Conservation (phyloP, 2,797 vertebrate genomes). For the Fundulus diaphanus region DNA sequence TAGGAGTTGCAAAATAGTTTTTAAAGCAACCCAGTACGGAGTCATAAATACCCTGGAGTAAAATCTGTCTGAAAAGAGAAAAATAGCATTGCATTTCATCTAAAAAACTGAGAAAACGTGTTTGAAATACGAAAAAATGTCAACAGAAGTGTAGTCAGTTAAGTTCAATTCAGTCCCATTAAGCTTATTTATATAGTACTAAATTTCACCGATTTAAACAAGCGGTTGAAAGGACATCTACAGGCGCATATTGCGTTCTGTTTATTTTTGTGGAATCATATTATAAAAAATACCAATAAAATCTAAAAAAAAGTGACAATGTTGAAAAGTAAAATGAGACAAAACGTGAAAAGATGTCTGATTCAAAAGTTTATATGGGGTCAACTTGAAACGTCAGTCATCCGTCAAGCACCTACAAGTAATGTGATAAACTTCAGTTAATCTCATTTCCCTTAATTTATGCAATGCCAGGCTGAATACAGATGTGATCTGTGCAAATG, state of each 20-base stretch:
- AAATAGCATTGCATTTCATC: background rate
- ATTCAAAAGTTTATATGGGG: background rate
- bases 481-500: background rate
- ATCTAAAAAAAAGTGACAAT: background rate
- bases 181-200: background rate
- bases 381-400: background rate
- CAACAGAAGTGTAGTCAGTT: background rate
- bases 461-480: background rate
- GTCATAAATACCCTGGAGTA: background rate
- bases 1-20: background rate
- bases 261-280: background rate
- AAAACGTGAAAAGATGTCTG: background rate
- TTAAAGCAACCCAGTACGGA: background rate
- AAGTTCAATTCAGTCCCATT: background rate
- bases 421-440: background rate
- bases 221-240: background rate
- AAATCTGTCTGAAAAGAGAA: background rate
- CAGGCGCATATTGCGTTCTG: background rate
- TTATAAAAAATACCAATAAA: background rate
- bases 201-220: background rate
- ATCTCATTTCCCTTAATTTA: background rate
- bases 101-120: background rate
- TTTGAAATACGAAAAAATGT: background rate
- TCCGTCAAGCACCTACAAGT: background rate
- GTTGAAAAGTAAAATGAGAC: too few species aligned